Percentiles rank a stretch among this genome's conserved stretches.
Conservation (phyloP, 2,113 vertebrate genomes). For the Syngnathus typhle region DNA sequence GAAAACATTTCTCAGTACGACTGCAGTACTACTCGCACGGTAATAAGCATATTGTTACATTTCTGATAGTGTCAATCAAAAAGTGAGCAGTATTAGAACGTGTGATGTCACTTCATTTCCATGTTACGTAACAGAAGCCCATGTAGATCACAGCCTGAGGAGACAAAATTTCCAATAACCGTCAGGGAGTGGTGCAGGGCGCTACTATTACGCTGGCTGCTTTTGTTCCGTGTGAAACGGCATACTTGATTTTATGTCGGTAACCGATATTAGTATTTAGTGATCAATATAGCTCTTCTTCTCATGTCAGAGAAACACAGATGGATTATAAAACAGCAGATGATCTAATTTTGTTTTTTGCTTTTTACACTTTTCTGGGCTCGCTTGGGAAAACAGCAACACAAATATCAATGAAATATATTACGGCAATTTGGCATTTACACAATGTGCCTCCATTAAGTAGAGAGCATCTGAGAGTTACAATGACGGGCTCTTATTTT, state of each 20-base stretch:
- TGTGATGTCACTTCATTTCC: slow-evolving; percentile 11
- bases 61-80: not conserved
- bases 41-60: not conserved
- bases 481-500: no score
- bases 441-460: not conserved
- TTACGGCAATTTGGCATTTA: not conserved
- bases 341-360: not conserved
- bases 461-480: not conserved
- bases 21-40: not conserved
- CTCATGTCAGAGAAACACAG: not conserved
- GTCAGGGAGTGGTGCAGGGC: slow-evolving; percentile 23
- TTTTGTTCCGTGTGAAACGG: slow-evolving; percentile 12
- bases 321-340: not conserved
- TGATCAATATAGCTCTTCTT: not conserved
- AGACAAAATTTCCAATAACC: slow-evolving; percentile 38
- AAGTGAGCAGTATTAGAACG: not conserved
- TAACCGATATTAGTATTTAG: slow-evolving; percentile 7
- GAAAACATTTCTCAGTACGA: not conserved
- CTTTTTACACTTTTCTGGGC: not conserved
- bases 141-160: slow-evolving; percentile 49
- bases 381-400: not conserved
- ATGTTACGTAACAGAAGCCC: slow-evolving; percentile 39
- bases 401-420: not conserved
- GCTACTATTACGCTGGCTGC: slow-evolving; percentile 7
- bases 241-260: slow-evolving; percentile 9